phyloP scores from a whole-genome alignment of 2,888 invertebrate species.

The Clivina fossor region DNA sequence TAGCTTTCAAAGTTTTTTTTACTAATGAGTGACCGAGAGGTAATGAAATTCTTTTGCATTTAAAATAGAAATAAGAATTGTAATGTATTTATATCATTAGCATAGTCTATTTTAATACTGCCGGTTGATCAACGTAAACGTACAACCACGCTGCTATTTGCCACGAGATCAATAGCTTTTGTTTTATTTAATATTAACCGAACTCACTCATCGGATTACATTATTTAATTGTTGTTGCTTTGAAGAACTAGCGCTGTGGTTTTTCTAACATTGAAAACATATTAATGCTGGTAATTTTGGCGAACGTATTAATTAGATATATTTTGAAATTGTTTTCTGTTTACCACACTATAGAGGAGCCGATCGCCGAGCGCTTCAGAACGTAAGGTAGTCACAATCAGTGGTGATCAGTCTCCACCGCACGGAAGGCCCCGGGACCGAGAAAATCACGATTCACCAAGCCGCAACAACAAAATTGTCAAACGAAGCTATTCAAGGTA shows the following conservation, averaged over 20 bases:
- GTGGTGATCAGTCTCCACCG: constrained; percentile 49
- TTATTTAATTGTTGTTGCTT: not conserved
- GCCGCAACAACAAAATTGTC: constrained; percentile 29
- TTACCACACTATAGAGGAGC: constrained; percentile 46
- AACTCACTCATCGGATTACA: not conserved
- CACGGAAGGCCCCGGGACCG: constrained; percentile 50
- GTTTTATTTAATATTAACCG: constrained; percentile 22
- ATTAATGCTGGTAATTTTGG: constrained; percentile 1
- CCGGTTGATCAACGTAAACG: constrained; percentile 31
- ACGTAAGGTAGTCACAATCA: constrained; percentile 36
- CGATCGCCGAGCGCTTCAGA: constrained; percentile 48
- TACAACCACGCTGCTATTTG: constrained; percentile 23
- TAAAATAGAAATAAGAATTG: constrained; percentile 22
- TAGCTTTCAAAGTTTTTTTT: constrained; percentile 18
- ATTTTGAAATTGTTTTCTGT: constrained; percentile 33
- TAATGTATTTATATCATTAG: constrained; percentile 27
- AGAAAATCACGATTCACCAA: constrained; percentile 29
- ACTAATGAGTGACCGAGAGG: constrained; percentile 33
- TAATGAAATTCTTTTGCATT: constrained; percentile 19
- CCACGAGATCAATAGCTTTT: constrained; percentile 32
- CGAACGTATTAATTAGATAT: not conserved
- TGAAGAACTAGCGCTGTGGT: constrained; percentile 2
- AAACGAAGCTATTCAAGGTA: constrained; percentile 50
- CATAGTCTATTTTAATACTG: constrained; percentile 18
- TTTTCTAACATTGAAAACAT: constrained; percentile 5